Base-by-base conservation (phyloP, 2,113 vertebrate species). In the Tenebrosternarchus preto region DNA sequence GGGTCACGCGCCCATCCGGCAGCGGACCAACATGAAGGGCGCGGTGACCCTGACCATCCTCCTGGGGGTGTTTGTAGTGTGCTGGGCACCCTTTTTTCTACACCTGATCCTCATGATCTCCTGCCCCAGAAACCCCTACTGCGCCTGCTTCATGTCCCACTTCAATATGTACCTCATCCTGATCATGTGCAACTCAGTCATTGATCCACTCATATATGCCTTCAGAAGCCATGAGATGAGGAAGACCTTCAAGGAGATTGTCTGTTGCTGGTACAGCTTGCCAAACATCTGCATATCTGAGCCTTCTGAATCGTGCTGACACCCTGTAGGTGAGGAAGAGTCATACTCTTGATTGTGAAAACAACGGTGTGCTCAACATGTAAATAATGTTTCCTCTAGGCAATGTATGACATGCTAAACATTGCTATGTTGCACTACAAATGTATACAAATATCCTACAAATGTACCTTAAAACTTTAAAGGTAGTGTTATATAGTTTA, bases 81-180 rank as follows among this genome's bases (percentile, higher is more conserved):
- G 96, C 89, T 98, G 97, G 97, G 95, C 97, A 20, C 97, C 97
- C 0, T 97, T 98, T 81, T 98, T 98, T 85, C 92, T 98, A 5
- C 97, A 98, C 79, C 90, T 98, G 55, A 94, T 96, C 75, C 95
- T 98, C 86, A 97, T 98, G 79, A 96, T 98, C 88, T 94, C 94
- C 31, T 98, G 97, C 67, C 97, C 97, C 39, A 91, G 94, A 71
- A 98, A 97, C 63, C 96, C 97, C 19, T 98, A 98, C 86, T 98
- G 97, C 78, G 92, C 95, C 46, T 98, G 97, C 73, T 98, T 98
- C 90, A 98, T 98, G 97, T 98, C 96, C 20, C 96, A 98, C 83
- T 98, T 98, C 84, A 97, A 98, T 91, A 90, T 98, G 85, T 98
- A 98, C 82, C 95, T 98, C 88, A 96, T 97, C 39, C 95, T 98